Conservation (phyloP, 2,113 vertebrate species). For the Coregonus clupeaformis region DNA sequence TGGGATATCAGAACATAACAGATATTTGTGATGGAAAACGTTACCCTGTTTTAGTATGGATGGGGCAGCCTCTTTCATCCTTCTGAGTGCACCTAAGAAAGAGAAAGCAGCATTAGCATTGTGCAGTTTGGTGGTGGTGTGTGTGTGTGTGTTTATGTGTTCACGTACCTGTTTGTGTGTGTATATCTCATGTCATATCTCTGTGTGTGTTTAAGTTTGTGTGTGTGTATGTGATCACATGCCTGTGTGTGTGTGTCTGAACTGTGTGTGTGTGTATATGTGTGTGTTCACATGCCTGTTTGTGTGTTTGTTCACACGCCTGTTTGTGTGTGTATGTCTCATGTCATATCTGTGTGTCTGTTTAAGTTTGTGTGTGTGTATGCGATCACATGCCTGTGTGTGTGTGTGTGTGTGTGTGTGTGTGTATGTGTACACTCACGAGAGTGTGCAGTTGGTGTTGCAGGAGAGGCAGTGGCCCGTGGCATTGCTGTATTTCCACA, state of each 20-base stretch:
- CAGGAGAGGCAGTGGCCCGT: constrained; percentile 83
- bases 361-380: too few species aligned
- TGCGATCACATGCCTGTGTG: constrained; percentile 60
- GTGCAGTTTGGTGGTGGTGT: not conserved
- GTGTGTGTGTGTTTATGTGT: not conserved
- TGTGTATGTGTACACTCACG: constrained; percentile 74
- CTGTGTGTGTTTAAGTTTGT: not conserved
- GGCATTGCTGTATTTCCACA: constrained; percentile 91
- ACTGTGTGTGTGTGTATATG: not conserved
- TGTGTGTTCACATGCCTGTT: too few species aligned
- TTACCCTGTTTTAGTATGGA: constrained; percentile 87
- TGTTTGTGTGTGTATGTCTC: too few species aligned
- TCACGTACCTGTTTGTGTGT: too few species aligned
- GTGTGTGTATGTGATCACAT: not conserved
- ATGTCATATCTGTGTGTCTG: too few species aligned
- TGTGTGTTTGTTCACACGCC: too few species aligned
- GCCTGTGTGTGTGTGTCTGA: not conserved
- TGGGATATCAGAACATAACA: too few species aligned
- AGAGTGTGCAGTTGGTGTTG: constrained; percentile 88
- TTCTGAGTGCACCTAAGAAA: constrained; percentile 79
- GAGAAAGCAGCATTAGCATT: constrained; percentile 18
- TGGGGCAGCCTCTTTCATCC: constrained; percentile 87
- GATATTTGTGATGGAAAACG: constrained; percentile 5
- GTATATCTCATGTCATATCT: not conserved
- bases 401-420: constrained; percentile 72